Conservation (phyloP, 2,113 vertebrate genomes). For the Eleginops maclovinus region DNA sequence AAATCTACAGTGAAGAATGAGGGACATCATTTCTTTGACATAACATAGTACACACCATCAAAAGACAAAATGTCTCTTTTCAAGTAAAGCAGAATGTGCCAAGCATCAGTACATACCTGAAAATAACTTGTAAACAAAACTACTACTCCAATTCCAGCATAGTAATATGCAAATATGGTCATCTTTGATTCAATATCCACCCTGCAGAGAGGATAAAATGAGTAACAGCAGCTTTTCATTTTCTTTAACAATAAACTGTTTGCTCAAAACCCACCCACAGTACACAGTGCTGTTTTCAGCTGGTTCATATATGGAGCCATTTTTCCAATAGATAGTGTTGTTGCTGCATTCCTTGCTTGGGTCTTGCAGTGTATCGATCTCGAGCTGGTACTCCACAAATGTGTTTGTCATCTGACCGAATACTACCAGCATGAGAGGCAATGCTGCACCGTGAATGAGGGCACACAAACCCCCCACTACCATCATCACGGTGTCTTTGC, state of each 20-base stretch:
- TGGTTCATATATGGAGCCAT: constrained; percentile 74
- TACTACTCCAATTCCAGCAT: constrained; percentile 79
- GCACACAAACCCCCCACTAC: constrained; percentile 80
- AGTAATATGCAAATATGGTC: constrained; percentile 85
- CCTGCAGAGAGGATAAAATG: constrained; percentile 67
- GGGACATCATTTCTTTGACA: background rate
- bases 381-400: constrained; percentile 81
- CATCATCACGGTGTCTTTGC: constrained; percentile 80
- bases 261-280: constrained; percentile 79
- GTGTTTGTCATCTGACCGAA: constrained; percentile 84
- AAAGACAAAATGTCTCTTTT: background rate
- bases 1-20: constrained; percentile 66
- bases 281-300: constrained; percentile 66
- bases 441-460: constrained; percentile 78
- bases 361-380: constrained; percentile 74
- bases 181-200: constrained; percentile 82
- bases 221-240: background rate
- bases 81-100: background rate
- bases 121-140: constrained; percentile 82
- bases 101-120: constrained; percentile 73
- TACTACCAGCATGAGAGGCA: constrained; percentile 83
- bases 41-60: background rate
- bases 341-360: constrained; percentile 79
- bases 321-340: constrained; percentile 78
- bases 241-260: background rate